These are phyloP conservation scores for Neolamprologus caudopunctatus DNA, from an alignment of 2,113 vertebrate species.

Conservation along the genomic window DNA sequence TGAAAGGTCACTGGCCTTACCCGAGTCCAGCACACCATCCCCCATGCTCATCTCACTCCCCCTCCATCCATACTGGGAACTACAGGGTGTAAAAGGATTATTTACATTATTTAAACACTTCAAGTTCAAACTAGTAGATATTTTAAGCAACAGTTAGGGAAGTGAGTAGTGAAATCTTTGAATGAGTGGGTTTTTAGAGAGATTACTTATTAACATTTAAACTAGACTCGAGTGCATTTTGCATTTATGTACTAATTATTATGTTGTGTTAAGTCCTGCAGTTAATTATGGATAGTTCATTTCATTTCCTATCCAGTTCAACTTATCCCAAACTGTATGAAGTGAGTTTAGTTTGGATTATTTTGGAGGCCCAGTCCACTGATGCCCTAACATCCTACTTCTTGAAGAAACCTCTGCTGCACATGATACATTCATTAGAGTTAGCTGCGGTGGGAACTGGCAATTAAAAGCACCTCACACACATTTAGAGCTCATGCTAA, in stretches of 20 bases:
- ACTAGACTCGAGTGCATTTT: background rate
- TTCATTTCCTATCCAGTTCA: background rate
- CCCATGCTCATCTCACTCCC: constrained; percentile 78
- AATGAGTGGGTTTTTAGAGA: background rate
- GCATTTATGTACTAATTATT: background rate
- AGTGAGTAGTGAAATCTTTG: background rate
- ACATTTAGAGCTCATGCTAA: background rate
- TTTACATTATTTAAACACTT: background rate
- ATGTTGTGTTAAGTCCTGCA: background rate
- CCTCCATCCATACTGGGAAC: constrained; percentile 76
- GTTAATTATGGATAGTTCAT: background rate
- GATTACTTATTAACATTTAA: background rate
- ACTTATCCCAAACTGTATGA: background rate
- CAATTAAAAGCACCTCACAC: background rate
- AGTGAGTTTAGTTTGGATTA: background rate
- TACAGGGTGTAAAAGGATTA: constrained; percentile 16
- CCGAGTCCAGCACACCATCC: constrained; percentile 80
- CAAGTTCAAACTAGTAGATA: background rate
- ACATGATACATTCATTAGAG: background rate
- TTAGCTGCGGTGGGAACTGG: background rate
- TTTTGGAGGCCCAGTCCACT: background rate
- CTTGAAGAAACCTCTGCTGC: background rate
- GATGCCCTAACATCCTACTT: background rate
- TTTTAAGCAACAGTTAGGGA: background rate
- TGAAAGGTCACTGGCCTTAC: constrained; percentile 84